These are phyloP conservation scores for Cetonia aurata DNA, from an alignment of 2,888 invertebrate species.

Conservation along the genomic window DNA sequence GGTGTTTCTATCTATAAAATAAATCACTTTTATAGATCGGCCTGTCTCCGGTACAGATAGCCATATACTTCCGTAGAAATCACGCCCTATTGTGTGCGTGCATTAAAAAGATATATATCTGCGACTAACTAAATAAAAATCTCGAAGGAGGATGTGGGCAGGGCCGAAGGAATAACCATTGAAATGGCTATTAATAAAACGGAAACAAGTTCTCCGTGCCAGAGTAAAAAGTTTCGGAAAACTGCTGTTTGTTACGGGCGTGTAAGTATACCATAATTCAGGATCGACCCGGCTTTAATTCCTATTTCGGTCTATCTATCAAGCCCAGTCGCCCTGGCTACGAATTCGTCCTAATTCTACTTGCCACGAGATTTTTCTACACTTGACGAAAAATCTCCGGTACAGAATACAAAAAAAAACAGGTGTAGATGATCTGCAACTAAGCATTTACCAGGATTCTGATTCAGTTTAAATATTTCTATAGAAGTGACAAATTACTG, in stretches of 20 bases:
- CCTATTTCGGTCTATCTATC: conserved; percentile 60
- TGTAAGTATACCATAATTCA: conserved; percentile 60
- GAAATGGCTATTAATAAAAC: conserved; percentile 42
- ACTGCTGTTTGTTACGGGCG: conserved; percentile 58
- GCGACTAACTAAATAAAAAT: conserved; percentile 29
- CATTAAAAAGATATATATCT: conserved; percentile 16
- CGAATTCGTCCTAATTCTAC: conserved; percentile 28
- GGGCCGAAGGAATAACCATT: conserved; percentile 34
- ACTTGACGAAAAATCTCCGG: conserved; percentile 25
- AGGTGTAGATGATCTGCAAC: conserved; percentile 20
- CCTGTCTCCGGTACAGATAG: not conserved
- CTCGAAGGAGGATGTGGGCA: conserved; percentile 22
- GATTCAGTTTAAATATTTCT: conserved; percentile 19
- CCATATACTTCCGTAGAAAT: not conserved
- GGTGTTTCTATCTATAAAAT: too few species aligned
- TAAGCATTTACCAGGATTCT: conserved; percentile 8
- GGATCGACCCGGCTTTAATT: conserved; percentile 59
- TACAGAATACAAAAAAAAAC: not conserved
- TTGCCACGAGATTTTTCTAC: conserved; percentile 38
- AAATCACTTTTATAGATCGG: too few species aligned
- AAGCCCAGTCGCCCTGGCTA: conserved; percentile 53
- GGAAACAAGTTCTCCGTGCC: conserved; percentile 37
- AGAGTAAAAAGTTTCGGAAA: conserved; percentile 47
- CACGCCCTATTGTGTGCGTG: not conserved
- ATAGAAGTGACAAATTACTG: not conserved